A percentile compares a stretch with the other conserved stretches of the same genome.
phyloP scores from a whole-genome alignment of 2,888 invertebrate genomes.

The Epistrophe eligans region DNA sequence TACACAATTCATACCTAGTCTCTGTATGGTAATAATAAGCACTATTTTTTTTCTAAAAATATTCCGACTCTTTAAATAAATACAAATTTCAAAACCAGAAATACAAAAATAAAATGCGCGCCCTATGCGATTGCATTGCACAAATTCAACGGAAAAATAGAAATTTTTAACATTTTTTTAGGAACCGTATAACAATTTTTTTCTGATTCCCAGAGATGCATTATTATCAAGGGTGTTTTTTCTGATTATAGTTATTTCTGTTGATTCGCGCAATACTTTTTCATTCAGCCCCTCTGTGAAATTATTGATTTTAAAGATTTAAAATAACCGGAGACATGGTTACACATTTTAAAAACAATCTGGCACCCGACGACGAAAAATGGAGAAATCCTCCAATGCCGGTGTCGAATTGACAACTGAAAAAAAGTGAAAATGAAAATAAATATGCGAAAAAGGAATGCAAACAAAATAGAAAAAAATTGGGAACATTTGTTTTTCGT shows the following conservation, averaged over 20 bases:
- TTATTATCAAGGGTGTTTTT: background rate
- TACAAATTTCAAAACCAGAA: slow-evolving; percentile 22
- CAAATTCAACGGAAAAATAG: slow-evolving; percentile 12
- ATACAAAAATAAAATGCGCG: slow-evolving; percentile 50
- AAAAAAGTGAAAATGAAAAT: slow-evolving; percentile 7
- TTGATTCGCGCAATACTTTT: slow-evolving; percentile 16
- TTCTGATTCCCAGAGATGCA: background rate
- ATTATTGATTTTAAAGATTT: slow-evolving; percentile 38
- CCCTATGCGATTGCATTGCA: slow-evolving; percentile 22
- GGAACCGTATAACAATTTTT: background rate
- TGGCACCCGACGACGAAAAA: background rate
- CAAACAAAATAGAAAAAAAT: slow-evolving; percentile 10
- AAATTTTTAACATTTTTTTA: background rate
- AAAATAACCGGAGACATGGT: slow-evolving; percentile 8
- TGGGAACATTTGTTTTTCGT: background rate
- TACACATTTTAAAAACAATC: slow-evolving; percentile 12
- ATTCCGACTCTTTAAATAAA: slow-evolving; percentile 54
- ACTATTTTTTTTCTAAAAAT: slow-evolving; percentile 71
- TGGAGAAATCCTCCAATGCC: slow-evolving; percentile 29
- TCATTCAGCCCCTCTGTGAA: slow-evolving; percentile 24
- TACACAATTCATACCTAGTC: slow-evolving; percentile 24
- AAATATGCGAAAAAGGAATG: slow-evolving; percentile 36
- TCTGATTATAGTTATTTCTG: background rate
- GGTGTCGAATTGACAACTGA: slow-evolving; percentile 77
- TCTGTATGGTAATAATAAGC: slow-evolving; percentile 47